Evolutionary conservation across 2,888 invertebrate genomes (phyloP).

Genomic region (Standfussiana lucernea): DNA sequence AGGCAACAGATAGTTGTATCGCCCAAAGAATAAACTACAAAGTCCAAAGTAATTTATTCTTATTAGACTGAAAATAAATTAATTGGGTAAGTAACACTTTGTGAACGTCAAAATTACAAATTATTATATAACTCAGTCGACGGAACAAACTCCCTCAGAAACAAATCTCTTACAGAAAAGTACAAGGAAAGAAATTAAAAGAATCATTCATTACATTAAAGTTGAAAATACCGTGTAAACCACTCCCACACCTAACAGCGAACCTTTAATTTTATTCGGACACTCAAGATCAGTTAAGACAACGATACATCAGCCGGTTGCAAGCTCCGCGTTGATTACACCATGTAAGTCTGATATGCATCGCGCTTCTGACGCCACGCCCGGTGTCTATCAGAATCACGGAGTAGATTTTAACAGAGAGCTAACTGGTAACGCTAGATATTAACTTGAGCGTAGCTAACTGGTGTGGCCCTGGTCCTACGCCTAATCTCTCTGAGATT

Average conservation of each 20-base stretch:
- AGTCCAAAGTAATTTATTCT: not conserved
- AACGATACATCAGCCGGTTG: constrained; percentile 58
- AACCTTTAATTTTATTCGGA: constrained; percentile 48
- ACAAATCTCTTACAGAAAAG: not conserved
- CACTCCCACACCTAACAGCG: constrained; percentile 29
- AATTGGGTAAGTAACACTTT: too few species aligned
- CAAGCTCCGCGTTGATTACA: constrained; percentile 64
- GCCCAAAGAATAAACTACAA: not conserved
- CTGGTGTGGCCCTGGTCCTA: not conserved
- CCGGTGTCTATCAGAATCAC: constrained; percentile 49
- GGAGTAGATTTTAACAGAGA: constrained; percentile 27
- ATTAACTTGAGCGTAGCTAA: not conserved
- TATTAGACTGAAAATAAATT: not conserved
- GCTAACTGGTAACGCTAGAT: not conserved
- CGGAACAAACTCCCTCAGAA: too few species aligned
- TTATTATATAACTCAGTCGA: too few species aligned
- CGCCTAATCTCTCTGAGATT: not conserved
- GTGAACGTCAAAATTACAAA: too few species aligned
- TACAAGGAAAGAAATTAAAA: not conserved
- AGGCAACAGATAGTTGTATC: too few species aligned
- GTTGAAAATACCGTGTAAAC: constrained; percentile 24
- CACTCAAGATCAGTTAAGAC: constrained; percentile 63
- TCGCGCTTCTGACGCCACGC: constrained; percentile 62
- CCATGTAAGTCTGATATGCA: constrained; percentile 60
- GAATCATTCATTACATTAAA: not conserved